These are phyloP conservation scores for Sus cebifrons DNA, from an alignment of 2,797 vertebrate species.

Conservation along the genomic window DNA sequence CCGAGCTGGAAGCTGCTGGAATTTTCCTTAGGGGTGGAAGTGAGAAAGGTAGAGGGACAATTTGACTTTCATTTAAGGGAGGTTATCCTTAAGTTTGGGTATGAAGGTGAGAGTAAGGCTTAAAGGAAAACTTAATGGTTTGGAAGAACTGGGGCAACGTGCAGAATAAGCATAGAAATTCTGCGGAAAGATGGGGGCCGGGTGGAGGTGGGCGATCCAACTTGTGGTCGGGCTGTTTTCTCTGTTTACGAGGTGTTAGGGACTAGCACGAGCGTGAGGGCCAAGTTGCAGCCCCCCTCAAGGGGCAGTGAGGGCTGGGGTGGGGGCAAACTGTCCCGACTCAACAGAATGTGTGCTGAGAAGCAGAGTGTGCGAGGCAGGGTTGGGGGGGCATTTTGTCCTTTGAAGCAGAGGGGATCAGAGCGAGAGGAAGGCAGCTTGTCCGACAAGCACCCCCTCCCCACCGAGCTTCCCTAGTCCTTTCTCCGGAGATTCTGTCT, in stretches of 20 bases:
- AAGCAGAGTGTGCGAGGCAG: not conserved
- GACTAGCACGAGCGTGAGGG: not conserved
- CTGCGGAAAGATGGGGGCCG: not conserved
- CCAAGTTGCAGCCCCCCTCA: no score
- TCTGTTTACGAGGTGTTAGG: not conserved
- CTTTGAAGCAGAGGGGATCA: not conserved
- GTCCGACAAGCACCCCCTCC: not conserved
- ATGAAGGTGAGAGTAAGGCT: not conserved
- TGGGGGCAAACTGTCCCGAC: rapidly evolving
- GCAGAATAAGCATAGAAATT: not conserved
- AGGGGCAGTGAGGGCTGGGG: not conserved
- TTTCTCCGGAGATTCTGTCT: not conserved
- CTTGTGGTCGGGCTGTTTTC: rapidly evolving
- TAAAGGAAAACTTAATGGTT: not conserved
- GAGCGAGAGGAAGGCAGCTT: not conserved
- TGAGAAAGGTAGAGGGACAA: not conserved
- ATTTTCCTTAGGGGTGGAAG: not conserved
- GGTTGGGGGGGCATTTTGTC: not conserved
- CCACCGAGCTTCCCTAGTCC: not conserved
- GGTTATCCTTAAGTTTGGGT: not conserved
- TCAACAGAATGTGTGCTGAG: not conserved
- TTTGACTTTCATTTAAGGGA: not conserved
- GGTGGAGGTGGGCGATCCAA: rapidly evolving
- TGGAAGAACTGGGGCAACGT: not conserved
- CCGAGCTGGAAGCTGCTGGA: not conserved